Evolutionary conservation across 2,797 vertebrate genomes (phyloP).

Genomic region (Argyrosomus regius): DNA sequence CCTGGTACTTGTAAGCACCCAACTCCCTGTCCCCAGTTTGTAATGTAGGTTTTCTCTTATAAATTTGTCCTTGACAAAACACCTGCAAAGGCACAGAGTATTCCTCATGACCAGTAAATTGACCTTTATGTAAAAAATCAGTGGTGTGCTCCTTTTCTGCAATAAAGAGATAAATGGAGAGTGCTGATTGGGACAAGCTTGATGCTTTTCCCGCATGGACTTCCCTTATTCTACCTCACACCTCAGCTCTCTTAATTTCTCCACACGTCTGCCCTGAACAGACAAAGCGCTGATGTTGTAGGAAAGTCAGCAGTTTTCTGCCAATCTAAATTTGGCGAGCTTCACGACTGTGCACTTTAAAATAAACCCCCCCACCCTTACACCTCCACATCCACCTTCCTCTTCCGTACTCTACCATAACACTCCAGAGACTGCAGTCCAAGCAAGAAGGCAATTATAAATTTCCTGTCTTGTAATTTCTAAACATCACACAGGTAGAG

Average conservation of each 20-base stretch:
- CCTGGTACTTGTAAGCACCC: no score
- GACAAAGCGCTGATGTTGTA: conserved; percentile 75
- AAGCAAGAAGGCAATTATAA: conserved; percentile 63
- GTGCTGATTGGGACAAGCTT: background rate
- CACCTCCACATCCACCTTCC: conserved; percentile 13
- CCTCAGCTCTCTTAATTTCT: conserved; percentile 41
- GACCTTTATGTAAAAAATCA: background rate
- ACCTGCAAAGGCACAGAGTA: background rate
- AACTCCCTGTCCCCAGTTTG: background rate
- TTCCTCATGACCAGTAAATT: background rate
- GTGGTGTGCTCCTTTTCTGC: background rate
- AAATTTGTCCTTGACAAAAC: background rate
- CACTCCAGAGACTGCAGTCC: conserved; percentile 38
- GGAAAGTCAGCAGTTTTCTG: conserved; percentile 74
- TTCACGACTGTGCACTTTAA: conserved; percentile 64
- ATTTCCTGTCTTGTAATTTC: conserved; percentile 47
- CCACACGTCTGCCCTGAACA: conserved; percentile 34
- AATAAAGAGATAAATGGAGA: background rate
- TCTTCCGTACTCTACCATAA: conserved; percentile 9
- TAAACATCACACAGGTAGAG: conserved; percentile 35
- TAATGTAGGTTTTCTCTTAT: background rate
- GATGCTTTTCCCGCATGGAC: conserved; percentile 1
- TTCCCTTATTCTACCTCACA: conserved; percentile 5
- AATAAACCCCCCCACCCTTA: conserved; percentile 17
- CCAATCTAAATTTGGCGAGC: conserved; percentile 79